Evolutionary conservation across 2,113 vertebrate genomes (phyloP), one percentile per base, ranked within the genome.

Genomic region (Hyperopisus bebe): DNA sequence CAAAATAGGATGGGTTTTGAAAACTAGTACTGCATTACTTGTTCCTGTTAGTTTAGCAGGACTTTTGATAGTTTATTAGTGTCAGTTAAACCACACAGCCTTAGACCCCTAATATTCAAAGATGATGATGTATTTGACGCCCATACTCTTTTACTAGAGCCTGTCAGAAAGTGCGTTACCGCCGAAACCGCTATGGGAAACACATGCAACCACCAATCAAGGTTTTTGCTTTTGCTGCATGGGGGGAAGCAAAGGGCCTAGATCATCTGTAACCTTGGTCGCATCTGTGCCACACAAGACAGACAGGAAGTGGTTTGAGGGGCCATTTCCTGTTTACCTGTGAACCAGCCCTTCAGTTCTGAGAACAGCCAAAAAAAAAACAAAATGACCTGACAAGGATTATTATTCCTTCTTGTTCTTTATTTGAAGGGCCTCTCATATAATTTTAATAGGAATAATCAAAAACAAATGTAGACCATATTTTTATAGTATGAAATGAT

Each of bases 401-500:
- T 90, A 87, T 58, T 86, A 90, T 91, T 91, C 89, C 48, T 90
- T 88, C 90, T 90, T 92, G 48, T 90, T 92, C 88, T 90, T 88
- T 86, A 88, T 74, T 91, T 90, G 46, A 90, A 92, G 48, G 88
- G 87, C 83, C 85, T 91, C 90, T 90, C 91, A 86, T 93, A 92
- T 92, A 90, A 93, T 92, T 90, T 82, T 91, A 94, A 92, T 91
- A 48, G 91, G 58, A 91, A 91, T 94, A 94, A 94, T 93, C 91
- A 91, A 92, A 93, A 93, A 91, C 92, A 93, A 93, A 93, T 93
- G 92, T 89, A 91, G 91, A 86, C 92, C 90, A 93, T 92, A 92
- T 92, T 93, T 94, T 93, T 93, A 93, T 93, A 91, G 91, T 91
- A 92, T 91, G 80, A 92, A 94, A 92, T 93, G 90, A 94, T 92